Base-by-base conservation (phyloP, 2,888 invertebrate genomes). In the Agrotis ipsilon region DNA sequence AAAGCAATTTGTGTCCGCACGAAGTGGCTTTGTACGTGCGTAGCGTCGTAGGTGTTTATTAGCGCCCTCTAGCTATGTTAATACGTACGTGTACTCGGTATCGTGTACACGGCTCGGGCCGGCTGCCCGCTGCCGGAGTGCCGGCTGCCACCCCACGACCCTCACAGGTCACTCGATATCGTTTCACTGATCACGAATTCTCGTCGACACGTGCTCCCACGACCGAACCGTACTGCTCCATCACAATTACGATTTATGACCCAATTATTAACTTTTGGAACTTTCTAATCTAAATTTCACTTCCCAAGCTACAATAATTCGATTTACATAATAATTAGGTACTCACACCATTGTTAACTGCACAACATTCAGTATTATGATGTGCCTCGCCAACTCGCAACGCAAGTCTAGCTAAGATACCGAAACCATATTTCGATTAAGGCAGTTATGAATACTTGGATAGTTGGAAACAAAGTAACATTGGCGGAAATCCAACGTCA, bases 1-100 rank as follows among this genome's bases (percentile, higher is more conserved):
- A 96, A 96, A 94, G 94, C 94, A 95, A 96, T 95, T 94, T 95
- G 93, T 94, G 95, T 94, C 92, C 91, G 93, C 92, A 92, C 94
- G 94, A 90, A 93, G 92, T 92, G 92, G 89, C 90, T 89, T 89
- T 86, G 94, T 94, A 95, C 94, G 95, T 95, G 95, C 92, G 92
- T 91, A 84, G 94, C 91, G 85, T 94, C 88, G 89, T 92, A 94
- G 94, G 94, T 93, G 95, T 94, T 93, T 94, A 95, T 94, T 94
- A 95, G 90, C 89, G 90, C 88, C 89, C 89, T 89, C 90, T 91
- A 88, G 90, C 86, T 86, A 86, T 90, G 88, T 90, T 91, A 88
- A 90, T 89, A 87, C 81, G 85, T 87, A 89, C 84, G 73, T 84
- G 87, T 84, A 83, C 81, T 72, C 75, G 81, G 78, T 71, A 76